phyloP scores from a whole-genome alignment of 1,140 invertebrate genomes.

The Drosophila sp. region DNA sequence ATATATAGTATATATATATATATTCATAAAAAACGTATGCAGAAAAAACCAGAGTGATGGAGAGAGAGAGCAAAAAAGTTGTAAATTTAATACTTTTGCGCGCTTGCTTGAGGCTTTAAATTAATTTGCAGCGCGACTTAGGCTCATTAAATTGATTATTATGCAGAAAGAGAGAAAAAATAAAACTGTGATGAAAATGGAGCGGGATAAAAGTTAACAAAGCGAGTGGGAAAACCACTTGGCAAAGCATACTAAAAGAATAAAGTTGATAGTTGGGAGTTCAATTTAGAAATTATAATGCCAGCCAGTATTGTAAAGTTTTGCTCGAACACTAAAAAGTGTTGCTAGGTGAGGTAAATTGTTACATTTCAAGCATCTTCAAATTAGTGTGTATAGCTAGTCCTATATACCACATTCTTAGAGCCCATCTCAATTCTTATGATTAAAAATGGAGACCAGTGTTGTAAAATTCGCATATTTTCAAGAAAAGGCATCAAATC shows the following conservation, averaged over 20 bases:
- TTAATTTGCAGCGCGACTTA: constrained; percentile 49
- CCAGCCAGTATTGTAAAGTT: too few relatives aligned
- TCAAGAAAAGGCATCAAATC: too few relatives aligned
- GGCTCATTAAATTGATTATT: constrained; percentile 54
- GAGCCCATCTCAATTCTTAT: too few relatives aligned
- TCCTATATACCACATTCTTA: too few relatives aligned
- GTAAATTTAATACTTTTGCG: constrained; percentile 59
- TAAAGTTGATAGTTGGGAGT: not conserved
- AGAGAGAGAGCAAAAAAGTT: constrained; percentile 27
- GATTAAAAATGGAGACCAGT: too few relatives aligned
- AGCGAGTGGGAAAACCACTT: not conserved
- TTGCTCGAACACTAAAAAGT: too few relatives aligned
- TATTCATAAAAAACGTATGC: not conserved
- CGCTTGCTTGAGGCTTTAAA: constrained; percentile 52
- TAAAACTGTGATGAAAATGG: not conserved
- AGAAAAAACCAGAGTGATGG: not conserved
- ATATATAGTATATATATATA: not conserved
- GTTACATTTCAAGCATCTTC: too few relatives aligned
- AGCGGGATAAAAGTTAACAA: not conserved
- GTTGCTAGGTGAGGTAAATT: too few relatives aligned
- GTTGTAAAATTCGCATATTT: too few relatives aligned
- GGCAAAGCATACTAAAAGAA: not conserved
- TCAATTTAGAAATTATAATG: not conserved
- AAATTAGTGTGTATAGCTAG: too few relatives aligned
- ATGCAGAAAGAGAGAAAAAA: constrained; percentile 10